Base-by-base conservation (phyloP, 1,140 invertebrate species). In the Dinoponera quadriceps region DNA sequence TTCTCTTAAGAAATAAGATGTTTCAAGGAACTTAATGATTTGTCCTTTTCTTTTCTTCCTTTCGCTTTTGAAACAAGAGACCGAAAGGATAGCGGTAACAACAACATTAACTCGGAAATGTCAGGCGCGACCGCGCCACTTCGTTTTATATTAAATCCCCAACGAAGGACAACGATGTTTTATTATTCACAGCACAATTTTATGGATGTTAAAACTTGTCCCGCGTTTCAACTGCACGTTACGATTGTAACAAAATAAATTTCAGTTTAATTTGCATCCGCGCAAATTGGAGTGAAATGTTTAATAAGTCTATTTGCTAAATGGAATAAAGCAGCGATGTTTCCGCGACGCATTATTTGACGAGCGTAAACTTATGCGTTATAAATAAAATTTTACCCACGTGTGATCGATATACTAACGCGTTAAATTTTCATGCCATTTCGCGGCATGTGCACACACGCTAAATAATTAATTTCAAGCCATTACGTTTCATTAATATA, bases 241-340 rank as follows among this genome's bases (percentile, higher is more conserved):
- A 22, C 33, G 27, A 68, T 22, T 71, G 25, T 20, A 59, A 48
- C n/a, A 69, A 80, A 80, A 80, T 71, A 44, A 78, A 69, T 55
- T 55, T 57, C n/a, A 57, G 65, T 71, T 80, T 80, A 69, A 80
- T 80, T 80, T 20, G 25, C 33, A 16, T 57, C 29, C 14, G 51
- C n/a, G 65, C 3, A 69, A 80, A 80, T 57, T 44, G 38, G 13
- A 20, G 57, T 18, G 48, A 68, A 77, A 68, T 77, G 18, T 71
- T 69, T 57, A 80, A 71, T 29, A 29, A 80, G 51, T 69, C 51
- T 80, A 80, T 69, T 77, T 66, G 29, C 4, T 57, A 18, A 25
- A 2, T 71, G 29, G 54, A 66, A 77, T 77, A 48, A 69, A 80
- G 25, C 33, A 48, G n/a, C 20, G 18, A 57, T 57, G 33, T 71